A percentile compares a stretch with the other conserved stretches of the same genome.
phyloP scores from a whole-genome alignment of 2,113 vertebrate species.

The Calyptommatus sinebrachiatus region DNA sequence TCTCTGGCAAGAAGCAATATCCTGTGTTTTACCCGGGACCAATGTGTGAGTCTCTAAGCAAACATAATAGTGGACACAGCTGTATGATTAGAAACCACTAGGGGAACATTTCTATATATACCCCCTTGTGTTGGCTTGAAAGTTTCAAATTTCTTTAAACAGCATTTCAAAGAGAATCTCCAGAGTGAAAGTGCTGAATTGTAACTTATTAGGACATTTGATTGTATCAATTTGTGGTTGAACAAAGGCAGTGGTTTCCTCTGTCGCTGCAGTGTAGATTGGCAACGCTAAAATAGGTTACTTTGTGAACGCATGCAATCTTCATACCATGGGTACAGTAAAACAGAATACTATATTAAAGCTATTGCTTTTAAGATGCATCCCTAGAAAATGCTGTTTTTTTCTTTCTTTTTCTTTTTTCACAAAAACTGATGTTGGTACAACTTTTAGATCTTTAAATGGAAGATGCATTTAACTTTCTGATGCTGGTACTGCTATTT shows the following conservation, averaged over 20 bases:
- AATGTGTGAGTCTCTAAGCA: background rate
- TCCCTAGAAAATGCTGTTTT: background rate
- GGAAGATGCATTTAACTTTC: background rate
- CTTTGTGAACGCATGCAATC: too few relatives aligned
- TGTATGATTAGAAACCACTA: background rate
- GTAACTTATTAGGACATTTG: background rate
- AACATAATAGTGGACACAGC: background rate
- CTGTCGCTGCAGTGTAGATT: background rate
- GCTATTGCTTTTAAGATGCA: constrained; percentile 4
- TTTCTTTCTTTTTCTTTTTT: background rate
- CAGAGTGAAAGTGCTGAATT: background rate
- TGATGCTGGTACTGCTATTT: background rate
- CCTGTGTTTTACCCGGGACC: background rate
- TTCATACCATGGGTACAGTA: background rate
- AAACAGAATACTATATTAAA: background rate
- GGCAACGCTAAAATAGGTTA: background rate
- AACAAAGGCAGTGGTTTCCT: background rate
- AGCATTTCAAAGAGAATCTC: background rate
- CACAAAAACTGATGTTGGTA: background rate
- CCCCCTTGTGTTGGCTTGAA: background rate
- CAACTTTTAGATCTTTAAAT: background rate
- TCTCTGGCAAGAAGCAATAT: background rate
- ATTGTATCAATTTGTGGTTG: background rate
- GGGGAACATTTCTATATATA: background rate
- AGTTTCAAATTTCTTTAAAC: background rate